Evolutionary conservation across 2,888 invertebrate genomes (phyloP).

Genomic region (Torymus aiolomorphi): DNA sequence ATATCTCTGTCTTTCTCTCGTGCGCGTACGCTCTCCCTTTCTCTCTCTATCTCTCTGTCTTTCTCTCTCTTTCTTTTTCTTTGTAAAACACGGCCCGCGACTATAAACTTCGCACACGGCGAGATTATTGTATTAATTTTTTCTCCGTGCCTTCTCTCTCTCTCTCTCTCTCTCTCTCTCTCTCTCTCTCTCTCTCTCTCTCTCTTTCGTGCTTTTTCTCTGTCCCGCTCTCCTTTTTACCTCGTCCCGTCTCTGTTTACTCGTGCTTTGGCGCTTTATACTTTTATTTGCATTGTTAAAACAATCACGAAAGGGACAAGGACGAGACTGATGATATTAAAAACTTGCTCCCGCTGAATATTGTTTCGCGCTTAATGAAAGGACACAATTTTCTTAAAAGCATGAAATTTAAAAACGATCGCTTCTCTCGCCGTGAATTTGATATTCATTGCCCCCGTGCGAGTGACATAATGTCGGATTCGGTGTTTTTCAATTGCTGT

Average conservation of each 20-base stretch:
- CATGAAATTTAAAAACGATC: too few species aligned
- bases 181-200: constrained; percentile 57
- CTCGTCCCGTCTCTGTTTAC: constrained; percentile 1
- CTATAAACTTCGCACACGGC: constrained; percentile 26
- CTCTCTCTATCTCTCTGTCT: constrained; percentile 23
- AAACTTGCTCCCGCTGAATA: too few species aligned
- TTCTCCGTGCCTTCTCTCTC: constrained; percentile 52
- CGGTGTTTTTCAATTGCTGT: too few species aligned
- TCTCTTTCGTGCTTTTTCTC: constrained; percentile 10
- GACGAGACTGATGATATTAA: constrained; percentile 13
- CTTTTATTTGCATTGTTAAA: constrained; percentile 45
- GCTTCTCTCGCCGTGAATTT: too few species aligned
- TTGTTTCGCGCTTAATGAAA: constrained; percentile 1
- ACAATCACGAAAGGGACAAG: constrained; percentile 8
- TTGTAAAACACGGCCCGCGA: constrained; percentile 37
- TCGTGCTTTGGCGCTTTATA: not conserved
- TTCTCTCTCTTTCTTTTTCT: constrained; percentile 46
- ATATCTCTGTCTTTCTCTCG: constrained; percentile 22
- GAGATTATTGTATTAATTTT: constrained; percentile 55
- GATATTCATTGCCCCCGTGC: too few species aligned
- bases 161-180: constrained; percentile 54
- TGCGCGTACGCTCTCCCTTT: not conserved
- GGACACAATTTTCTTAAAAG: not conserved
- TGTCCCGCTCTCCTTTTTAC: not conserved
- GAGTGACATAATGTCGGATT: too few species aligned